Evolutionary conservation across 1,140 invertebrate genomes (phyloP).

Genomic region (Zaprionus capensis): DNA sequence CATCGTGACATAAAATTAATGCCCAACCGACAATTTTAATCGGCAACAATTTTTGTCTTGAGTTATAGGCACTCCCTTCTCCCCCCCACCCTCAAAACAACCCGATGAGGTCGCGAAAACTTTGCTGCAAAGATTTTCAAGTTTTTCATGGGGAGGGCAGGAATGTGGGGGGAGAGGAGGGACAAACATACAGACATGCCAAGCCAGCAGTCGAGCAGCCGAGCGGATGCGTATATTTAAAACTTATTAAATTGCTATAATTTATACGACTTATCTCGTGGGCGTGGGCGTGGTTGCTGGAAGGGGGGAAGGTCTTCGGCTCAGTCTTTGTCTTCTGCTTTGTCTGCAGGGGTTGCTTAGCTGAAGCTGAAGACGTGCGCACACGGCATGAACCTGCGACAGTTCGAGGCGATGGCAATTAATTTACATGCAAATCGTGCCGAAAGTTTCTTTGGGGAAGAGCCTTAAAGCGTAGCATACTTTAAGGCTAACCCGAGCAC

Average conservation of each 20-base stretch:
- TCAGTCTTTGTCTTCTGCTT: slow-evolving; percentile 1
- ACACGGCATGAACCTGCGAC: slow-evolving; percentile 40
- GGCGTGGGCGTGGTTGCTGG: slow-evolving; percentile 17
- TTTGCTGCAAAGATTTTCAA: slow-evolving; percentile 73
- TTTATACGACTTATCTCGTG: slow-evolving; percentile 83
- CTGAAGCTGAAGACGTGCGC: slow-evolving; percentile 25
- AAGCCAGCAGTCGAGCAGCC: slow-evolving; percentile 21
- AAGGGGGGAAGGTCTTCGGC: neutral
- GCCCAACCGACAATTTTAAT: slow-evolving; percentile 84
- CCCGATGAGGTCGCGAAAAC: slow-evolving; percentile 51
- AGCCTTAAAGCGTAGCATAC: slow-evolving; percentile 38
- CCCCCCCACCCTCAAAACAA: slow-evolving; percentile 11
- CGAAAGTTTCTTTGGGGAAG: slow-evolving; percentile 54
- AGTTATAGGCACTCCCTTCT: slow-evolving; percentile 56
- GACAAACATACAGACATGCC: slow-evolving; percentile 25
- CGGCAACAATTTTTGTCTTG: slow-evolving; percentile 81
- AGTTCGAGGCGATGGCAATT: slow-evolving; percentile 72
- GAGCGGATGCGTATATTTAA: slow-evolving; percentile 83
- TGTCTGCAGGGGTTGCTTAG: slow-evolving; percentile 64
- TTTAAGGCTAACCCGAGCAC: slow-evolving; percentile 33
- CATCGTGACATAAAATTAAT: slow-evolving; percentile 84
- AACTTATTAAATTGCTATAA: slow-evolving; percentile 84
- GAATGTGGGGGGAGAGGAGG: neutral
- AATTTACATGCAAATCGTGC: slow-evolving; percentile 84
- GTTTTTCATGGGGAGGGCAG: slow-evolving; percentile 38